Evolutionary conservation across 2,888 invertebrate species (phyloP).

Genomic region (Volucella inflata): DNA sequence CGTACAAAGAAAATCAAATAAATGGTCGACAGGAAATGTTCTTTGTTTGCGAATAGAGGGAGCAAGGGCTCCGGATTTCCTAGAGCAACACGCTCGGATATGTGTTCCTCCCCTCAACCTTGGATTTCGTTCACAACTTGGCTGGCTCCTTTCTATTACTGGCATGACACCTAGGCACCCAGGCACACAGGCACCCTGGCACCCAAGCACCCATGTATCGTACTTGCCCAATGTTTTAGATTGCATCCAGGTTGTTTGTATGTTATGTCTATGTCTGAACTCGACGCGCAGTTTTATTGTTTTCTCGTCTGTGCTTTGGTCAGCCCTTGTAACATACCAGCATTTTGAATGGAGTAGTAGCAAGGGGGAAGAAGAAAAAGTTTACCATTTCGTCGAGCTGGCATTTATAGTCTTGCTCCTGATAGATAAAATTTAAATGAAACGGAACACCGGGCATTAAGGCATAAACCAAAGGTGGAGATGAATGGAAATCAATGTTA

Average conservation of each 20-base stretch:
- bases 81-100: slow-evolving; percentile 58
- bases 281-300: slow-evolving; percentile 17
- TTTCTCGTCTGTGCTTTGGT: slow-evolving; percentile 24
- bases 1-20: slow-evolving; percentile 18
- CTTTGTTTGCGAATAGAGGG: slow-evolving; percentile 35
- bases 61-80: slow-evolving; percentile 40
- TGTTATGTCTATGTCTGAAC: too few relatives aligned
- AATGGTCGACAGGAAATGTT: slow-evolving; percentile 54
- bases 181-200: too few relatives aligned
- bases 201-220: too few relatives aligned
- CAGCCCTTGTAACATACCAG: not conserved
- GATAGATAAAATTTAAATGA: slow-evolving; percentile 9
- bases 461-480: slow-evolving; percentile 34
- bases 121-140: slow-evolving; percentile 46
- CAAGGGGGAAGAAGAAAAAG: not conserved
- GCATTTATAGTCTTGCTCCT: not conserved
- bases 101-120: slow-evolving; percentile 42
- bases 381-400: slow-evolving; percentile 21
- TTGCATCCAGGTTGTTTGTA: not conserved
- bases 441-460: slow-evolving; percentile 27
- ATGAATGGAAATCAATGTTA: not conserved
- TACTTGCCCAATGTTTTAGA: not conserved
- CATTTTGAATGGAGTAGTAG: not conserved
- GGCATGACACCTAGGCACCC: too few relatives aligned
- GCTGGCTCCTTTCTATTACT: not conserved